Evolutionary conservation across 2,888 invertebrate species (phyloP).

Genomic region (Rhingia rostrata): DNA sequence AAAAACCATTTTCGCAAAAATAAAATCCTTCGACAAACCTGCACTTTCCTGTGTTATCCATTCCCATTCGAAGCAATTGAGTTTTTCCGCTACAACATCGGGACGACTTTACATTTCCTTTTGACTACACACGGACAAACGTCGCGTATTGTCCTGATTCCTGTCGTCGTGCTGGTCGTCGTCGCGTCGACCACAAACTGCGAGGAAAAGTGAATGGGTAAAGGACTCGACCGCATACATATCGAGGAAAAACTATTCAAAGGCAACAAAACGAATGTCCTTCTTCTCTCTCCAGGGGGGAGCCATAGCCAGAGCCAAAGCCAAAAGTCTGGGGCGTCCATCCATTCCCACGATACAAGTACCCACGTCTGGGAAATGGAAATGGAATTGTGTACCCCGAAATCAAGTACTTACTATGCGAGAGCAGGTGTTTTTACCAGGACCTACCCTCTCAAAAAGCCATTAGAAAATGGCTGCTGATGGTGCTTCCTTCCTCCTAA

Average conservation of each 20-base stretch:
- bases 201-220: conserved; percentile 18
- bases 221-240: not conserved
- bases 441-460: not conserved
- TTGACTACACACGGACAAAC: conserved; percentile 3
- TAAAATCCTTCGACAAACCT: conserved; percentile 15
- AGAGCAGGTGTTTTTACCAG: conserved; percentile 59
- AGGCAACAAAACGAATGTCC: conserved; percentile 45
- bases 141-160: conserved; percentile 43
- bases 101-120: conserved; percentile 63
- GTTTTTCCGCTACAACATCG: conserved; percentile 65
- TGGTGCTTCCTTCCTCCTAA: conserved; percentile 41
- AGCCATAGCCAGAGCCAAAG: no score
- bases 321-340: not conserved
- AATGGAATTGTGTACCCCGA: conserved; percentile 38
- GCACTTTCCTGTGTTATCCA: conserved; percentile 45
- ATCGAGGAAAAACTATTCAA: conserved; percentile 47
- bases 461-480: conserved; percentile 34
- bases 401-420: conserved; percentile 45
- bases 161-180: conserved; percentile 23
- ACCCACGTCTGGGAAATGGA: conserved; percentile 4
- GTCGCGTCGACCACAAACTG: conserved; percentile 56
- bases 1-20: conserved; percentile 38
- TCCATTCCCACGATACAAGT: conserved; percentile 1
- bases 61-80: conserved; percentile 66
- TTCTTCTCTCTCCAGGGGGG: conserved; percentile 20